Evolutionary conservation across 2,797 vertebrate genomes (phyloP), one percentile per base, ranked within the genome.

Genomic region (Chelon auratus): DNA sequence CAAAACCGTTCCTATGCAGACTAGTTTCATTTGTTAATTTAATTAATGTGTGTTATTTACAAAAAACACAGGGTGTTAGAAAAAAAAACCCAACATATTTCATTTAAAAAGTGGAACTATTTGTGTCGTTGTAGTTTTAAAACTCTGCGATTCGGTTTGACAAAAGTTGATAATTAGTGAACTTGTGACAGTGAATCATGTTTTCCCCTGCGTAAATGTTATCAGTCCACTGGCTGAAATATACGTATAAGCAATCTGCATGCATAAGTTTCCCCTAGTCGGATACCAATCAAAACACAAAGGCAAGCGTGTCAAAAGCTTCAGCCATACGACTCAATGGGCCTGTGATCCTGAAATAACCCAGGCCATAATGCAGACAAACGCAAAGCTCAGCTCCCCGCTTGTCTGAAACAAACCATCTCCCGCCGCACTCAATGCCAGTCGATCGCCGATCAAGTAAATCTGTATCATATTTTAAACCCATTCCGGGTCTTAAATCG

Each of bases 401-500:
- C 20, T 60, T 40, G 68, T 11, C 74, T 75, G 55, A 88, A 82
- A 82, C 86, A 79, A 84, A 80, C 68, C 64, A 22, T 48, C 65
- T 68, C 76, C 70, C 51, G 54, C 30, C 53, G 40, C 66, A 39
- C 62, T 86, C 74, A 67, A 14, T 79, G 89, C 79, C 79, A 84
- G 90, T 74, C 87, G 90, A 92, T 91, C 92, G 91, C 92, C 89
- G 89, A 93, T 90, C 92, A 93, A 94, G 94, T 91, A 93, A 94
- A 95, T 94, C 93, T 91, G 86, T 72, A 75, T 94, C 68, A 80
- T 81, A 84, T 89, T 88, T 92, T 91, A 94, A 94, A 93, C 91
- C 89, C 81, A 86, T 91, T 84, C 75, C 84, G 72, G 85, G 72
- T 87, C 67, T 89, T 92, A 93, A 94, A 89, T 85, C 90, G 84